Evolutionary conservation across 2,797 vertebrate genomes (phyloP).

Genomic region (Acipenser transmontanus): DNA sequence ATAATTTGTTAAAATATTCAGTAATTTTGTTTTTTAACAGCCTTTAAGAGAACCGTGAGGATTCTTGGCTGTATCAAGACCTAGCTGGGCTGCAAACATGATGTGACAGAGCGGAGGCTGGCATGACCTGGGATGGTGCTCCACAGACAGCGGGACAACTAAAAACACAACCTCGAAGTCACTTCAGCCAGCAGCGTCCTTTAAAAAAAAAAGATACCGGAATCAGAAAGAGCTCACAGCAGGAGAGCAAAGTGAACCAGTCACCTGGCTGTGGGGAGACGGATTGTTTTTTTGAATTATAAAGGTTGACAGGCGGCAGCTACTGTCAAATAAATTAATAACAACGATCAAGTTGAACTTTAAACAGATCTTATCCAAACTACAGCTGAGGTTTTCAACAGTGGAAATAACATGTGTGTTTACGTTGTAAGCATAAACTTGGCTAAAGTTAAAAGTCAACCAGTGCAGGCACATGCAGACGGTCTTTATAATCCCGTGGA

Average conservation of each 20-base stretch:
- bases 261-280: neutral
- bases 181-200: neutral
- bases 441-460: too few species aligned
- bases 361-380: neutral
- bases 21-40: constrained; percentile 1
- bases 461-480: too few species aligned
- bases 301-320: neutral
- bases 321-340: constrained; percentile 1
- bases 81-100: constrained; percentile 2
- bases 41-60: neutral
- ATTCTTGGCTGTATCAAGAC: neutral
- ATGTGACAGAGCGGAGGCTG: constrained; percentile 3
- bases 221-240: neutral
- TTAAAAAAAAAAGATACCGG: too few species aligned
- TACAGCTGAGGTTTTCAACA: neutral
- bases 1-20: neutral
- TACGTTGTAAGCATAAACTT: too few species aligned
- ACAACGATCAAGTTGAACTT: neutral
- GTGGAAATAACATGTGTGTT: too few species aligned
- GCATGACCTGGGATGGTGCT: constrained; percentile 4
- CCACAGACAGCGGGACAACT: neutral
- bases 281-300: neutral
- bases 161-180: neutral
- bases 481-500: too few species aligned
- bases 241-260: neutral